These are phyloP conservation scores for Phaethornis superciliosus DNA, from an alignment of 2,113 vertebrate species.

Conservation along the genomic window DNA sequence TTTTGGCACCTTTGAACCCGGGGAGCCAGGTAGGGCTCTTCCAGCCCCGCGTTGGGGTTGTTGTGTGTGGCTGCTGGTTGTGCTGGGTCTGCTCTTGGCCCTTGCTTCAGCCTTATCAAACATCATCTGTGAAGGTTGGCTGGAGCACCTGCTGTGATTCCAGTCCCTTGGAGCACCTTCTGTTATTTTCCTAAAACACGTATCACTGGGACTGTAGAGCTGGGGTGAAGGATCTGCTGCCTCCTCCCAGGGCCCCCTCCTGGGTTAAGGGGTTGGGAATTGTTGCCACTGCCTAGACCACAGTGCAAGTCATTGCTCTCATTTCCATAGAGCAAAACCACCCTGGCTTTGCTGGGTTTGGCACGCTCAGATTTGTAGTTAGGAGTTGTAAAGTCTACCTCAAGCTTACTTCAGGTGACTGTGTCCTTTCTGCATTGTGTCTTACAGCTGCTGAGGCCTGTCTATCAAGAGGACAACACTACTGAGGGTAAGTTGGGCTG, in stretches of 20 bases:
- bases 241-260: not conserved
- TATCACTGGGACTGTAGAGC: not conserved
- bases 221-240: not conserved
- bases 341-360: not conserved
- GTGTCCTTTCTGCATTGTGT: conserved; percentile 18
- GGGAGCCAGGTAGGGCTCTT: conserved; percentile 88
- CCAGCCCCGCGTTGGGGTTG: fast-evolving
- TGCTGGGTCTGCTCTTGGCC: not conserved
- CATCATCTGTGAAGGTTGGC: not conserved
- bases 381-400: not conserved
- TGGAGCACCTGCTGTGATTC: not conserved
- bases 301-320: not conserved
- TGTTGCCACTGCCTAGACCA: not conserved
- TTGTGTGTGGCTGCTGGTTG: not conserved
- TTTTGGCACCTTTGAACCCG: conserved; percentile 88
- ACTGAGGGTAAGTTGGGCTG: conserved; percentile 80
- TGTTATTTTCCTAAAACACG: not conserved
- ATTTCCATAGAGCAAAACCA: not conserved
- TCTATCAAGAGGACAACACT: conserved; percentile 84
- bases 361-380: not conserved
- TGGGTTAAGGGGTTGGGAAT: not conserved
- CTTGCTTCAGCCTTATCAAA: fast-evolving
- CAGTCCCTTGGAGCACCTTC: not conserved
- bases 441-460: conserved; percentile 84
- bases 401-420: not conserved